These are phyloP conservation scores for Apomyelois bistriatella DNA, from an alignment of 2,888 invertebrate genomes.

Conservation along the genomic window DNA sequence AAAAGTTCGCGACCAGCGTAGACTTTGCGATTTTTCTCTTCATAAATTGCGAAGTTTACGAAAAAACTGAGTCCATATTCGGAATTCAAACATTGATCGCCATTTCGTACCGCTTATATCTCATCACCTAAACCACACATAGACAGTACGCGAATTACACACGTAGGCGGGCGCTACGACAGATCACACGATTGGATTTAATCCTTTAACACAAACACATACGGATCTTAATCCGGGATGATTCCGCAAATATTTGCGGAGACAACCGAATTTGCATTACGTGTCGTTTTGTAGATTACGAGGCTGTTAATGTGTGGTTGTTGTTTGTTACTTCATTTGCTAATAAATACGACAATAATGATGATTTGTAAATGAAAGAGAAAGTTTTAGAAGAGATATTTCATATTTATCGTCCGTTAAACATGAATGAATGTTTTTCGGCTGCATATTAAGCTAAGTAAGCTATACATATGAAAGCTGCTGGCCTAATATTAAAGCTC, in stretches of 20 bases:
- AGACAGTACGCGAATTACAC: slow-evolving; percentile 13
- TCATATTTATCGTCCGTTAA: too few relatives aligned
- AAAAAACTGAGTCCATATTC: too few relatives aligned
- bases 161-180: slow-evolving; percentile 12
- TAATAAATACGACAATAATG: background rate
- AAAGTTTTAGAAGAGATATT: too few relatives aligned
- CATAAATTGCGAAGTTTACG: too few relatives aligned
- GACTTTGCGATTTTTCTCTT: too few relatives aligned
- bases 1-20: too few relatives aligned
- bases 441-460: too few relatives aligned
- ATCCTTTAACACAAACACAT: slow-evolving; percentile 55
- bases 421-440: too few relatives aligned
- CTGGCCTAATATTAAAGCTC: too few relatives aligned
- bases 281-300: slow-evolving; percentile 16
- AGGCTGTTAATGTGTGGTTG: slow-evolving; percentile 1
- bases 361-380: too few relatives aligned
- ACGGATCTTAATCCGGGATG: slow-evolving; percentile 58
- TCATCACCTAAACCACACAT: slow-evolving; percentile 19
- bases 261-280: slow-evolving; percentile 20
- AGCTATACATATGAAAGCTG: too few relatives aligned
- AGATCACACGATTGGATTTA: slow-evolving; percentile 42
- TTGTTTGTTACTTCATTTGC: background rate
- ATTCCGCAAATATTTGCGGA: slow-evolving; percentile 53
- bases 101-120: background rate
- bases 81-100: too few relatives aligned